These are phyloP conservation scores for Aplocera efformata DNA, from an alignment of 2,888 invertebrate species.

Conservation along the genomic window DNA sequence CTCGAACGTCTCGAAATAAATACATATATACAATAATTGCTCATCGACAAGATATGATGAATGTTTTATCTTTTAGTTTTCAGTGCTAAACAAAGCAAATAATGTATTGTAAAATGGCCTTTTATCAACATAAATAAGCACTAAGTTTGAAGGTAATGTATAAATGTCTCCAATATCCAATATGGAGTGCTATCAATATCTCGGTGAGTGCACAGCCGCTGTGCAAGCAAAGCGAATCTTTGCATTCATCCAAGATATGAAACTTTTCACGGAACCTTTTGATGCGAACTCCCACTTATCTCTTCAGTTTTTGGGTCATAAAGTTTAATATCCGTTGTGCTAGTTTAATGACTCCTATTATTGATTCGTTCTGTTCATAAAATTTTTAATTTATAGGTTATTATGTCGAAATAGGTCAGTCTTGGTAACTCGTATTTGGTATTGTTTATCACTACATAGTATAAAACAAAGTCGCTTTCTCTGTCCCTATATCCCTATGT, in stretches of 20 bases:
- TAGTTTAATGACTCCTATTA: slow-evolving; percentile 7
- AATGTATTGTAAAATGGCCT: not conserved
- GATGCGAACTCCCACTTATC: slow-evolving; percentile 41
- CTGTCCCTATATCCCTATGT: too few species aligned
- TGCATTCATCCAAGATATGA: slow-evolving; percentile 60
- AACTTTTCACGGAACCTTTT: slow-evolving; percentile 46
- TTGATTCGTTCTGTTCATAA: not conserved
- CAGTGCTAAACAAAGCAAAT: too few species aligned
- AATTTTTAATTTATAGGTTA: too few species aligned
- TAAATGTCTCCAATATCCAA: slow-evolving; percentile 15
- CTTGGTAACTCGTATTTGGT: too few species aligned
- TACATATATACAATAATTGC: too few species aligned
- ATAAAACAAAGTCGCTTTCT: too few species aligned
- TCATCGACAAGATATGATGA: too few species aligned
- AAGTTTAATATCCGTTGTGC: slow-evolving; percentile 24
- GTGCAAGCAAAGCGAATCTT: slow-evolving; percentile 56
- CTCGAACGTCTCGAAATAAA: too few species aligned
- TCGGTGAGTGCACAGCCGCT: slow-evolving; percentile 34
- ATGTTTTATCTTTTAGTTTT: too few species aligned
- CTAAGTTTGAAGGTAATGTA: not conserved
- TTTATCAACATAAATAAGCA: not conserved
- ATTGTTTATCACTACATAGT: too few species aligned
- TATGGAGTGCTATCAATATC: slow-evolving; percentile 27
- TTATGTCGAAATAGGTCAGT: too few species aligned
- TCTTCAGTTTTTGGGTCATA: slow-evolving; percentile 36